A percentile compares a stretch with the other conserved stretches of the same genome.
phyloP scores from a whole-genome alignment of 2,888 invertebrate species.

The Sphaeridia pumilis region DNA sequence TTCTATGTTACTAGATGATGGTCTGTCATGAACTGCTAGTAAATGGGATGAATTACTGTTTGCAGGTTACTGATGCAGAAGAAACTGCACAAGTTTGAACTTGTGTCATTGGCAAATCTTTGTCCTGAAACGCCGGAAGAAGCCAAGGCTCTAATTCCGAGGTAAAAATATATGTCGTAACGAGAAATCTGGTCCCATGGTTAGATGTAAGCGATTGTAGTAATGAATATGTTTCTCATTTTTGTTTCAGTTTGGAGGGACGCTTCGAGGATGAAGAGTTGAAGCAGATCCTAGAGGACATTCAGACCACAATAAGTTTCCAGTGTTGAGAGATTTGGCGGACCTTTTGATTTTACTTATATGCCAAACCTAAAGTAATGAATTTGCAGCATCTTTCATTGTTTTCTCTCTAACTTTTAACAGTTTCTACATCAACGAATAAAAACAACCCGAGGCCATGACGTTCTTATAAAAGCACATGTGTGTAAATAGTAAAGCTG shows the following conservation, averaged over 20 bases:
- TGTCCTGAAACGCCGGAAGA: constrained; percentile 98
- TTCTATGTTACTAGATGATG: neutral
- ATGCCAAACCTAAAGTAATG: too few species aligned
- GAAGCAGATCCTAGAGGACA: constrained; percentile 90
- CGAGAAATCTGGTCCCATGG: neutral
- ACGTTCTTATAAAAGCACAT: too few species aligned
- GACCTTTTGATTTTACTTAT: too few species aligned
- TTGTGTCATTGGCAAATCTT: constrained; percentile 93
- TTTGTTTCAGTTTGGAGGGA: constrained; percentile 63
- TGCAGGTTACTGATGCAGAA: constrained; percentile 80
- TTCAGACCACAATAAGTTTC: constrained; percentile 94
- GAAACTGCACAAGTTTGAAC: constrained; percentile 94
- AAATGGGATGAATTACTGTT: constrained; percentile 24
- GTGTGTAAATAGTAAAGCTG: too few species aligned
- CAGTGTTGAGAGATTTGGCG: constrained; percentile 64
- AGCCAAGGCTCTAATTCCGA: constrained; percentile 93
- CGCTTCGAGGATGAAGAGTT: constrained; percentile 96
- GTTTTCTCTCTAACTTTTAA: too few species aligned
- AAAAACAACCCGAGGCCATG: too few species aligned
- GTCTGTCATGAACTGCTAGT: neutral
- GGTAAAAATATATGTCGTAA: constrained; percentile 39
- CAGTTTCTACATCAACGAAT: too few species aligned
- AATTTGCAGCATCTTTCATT: too few species aligned
- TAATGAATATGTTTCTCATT: constrained; percentile 13
- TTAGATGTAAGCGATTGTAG: neutral